Conservation (phyloP, 2,888 invertebrate genomes). For the Nemurella pictetii region DNA sequence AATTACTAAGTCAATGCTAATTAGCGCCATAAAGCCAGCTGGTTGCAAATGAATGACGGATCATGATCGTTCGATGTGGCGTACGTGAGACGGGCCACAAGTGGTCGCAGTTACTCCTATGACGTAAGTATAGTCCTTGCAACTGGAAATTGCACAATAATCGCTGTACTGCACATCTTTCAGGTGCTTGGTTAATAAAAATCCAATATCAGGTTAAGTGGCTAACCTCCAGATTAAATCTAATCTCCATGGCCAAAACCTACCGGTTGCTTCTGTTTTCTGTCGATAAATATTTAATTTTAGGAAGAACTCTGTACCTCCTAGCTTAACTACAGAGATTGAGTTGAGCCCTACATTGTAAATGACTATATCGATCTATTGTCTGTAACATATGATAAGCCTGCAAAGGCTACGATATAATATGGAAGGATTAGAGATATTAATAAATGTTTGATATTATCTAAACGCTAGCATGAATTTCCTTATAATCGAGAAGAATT, state of each 20-base stretch:
- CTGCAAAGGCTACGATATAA: too few species aligned
- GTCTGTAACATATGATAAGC: background rate
- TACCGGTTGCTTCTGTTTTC: too few species aligned
- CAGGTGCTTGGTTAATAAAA: too few species aligned
- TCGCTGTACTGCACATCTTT: background rate
- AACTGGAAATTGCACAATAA: background rate
- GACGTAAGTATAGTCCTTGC: background rate
- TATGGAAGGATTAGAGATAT: too few species aligned
- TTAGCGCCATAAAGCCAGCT: background rate
- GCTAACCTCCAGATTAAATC: too few species aligned
- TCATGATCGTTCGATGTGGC: background rate
- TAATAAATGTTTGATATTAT: conserved; percentile 11
- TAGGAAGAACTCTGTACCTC: too few species aligned
- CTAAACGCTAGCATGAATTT: conserved; percentile 61
- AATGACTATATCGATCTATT: background rate
- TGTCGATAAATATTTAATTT: too few species aligned
- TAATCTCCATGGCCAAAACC: too few species aligned
- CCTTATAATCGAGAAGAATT: conserved; percentile 61
- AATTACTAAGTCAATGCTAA: background rate
- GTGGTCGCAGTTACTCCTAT: background rate
- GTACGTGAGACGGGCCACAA: background rate
- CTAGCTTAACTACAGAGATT: too few species aligned
- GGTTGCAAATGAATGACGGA: background rate
- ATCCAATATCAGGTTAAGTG: too few species aligned
- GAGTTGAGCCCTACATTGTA: too few species aligned